Evolutionary conservation across 2,888 invertebrate species (phyloP), one percentile per base, ranked within the genome.

Genomic region (Chrysolina oricalcia): DNA sequence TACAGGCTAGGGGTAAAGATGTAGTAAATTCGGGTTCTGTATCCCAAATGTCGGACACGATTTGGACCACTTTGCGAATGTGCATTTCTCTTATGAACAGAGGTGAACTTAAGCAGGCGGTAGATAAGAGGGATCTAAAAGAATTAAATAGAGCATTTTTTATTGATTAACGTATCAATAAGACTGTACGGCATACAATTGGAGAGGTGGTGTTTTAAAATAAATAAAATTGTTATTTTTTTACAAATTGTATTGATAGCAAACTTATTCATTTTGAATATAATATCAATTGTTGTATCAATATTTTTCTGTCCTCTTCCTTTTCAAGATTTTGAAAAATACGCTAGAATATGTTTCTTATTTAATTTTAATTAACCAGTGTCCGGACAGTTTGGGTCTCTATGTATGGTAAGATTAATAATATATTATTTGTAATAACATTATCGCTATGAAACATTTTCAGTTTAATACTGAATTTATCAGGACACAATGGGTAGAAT

Each of bases 31-130:
- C 88, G 68, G 89, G 88, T 80, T 84, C 87, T 41, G 85, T 90
- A 62, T 88, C 89, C 1, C 91, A 92, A 76, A 96, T 96, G 95
- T 98, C 98, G 0, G 95, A 97, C 81, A 96, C 96, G 53, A 97
- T 98, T 87, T 98, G 98, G 98, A 94, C 95, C 68, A 98, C 97
- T 0, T 90, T 98, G 71, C 92, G 96, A 85, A 95, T 98, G 93
- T 95, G 97, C 50, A 91, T 95, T 70, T 95, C 96, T 5, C 90
- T 97, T 78, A 93, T 97, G 93, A 93, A 93, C 70, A 91, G 92
- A 83, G 90, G 91, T 84, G 92, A 93, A 84, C 87, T 93, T 65
- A 92, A 92, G 73, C 90, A 90, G 65, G 87, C 91, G 72, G 91
- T 94, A 9, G 93, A 92, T 86, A 90, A 91, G 27, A 91, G 91